These are phyloP conservation scores for Agelastica alni DNA, from an alignment of 2,888 invertebrate species.

Conservation along the genomic window DNA sequence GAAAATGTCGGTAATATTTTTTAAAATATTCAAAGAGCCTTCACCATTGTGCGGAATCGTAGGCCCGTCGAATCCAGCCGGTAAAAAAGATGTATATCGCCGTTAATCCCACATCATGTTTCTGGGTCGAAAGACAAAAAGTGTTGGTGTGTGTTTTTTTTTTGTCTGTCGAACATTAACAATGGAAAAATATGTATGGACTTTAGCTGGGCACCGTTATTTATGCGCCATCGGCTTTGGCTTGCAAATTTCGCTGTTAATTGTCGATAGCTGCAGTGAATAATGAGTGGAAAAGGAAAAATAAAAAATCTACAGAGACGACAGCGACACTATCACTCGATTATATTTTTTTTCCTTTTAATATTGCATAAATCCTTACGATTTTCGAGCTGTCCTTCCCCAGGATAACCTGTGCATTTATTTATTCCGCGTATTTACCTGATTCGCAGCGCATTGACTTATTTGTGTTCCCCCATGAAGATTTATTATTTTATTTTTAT, in stretches of 20 bases:
- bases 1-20: constrained; percentile 17
- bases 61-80: constrained; percentile 35
- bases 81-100: constrained; percentile 42
- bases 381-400: too few species aligned
- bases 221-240: constrained; percentile 35
- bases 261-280: constrained; percentile 28
- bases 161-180: constrained; percentile 36
- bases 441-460: too few species aligned
- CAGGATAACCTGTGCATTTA: too few species aligned
- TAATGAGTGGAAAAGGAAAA: constrained; percentile 20
- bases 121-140: constrained; percentile 40
- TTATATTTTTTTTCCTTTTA: too few species aligned
- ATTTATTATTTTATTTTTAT: too few species aligned
- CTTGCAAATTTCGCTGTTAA: constrained; percentile 36
- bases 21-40: constrained; percentile 21
- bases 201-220: constrained; percentile 33
- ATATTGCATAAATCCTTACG: too few species aligned
- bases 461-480: too few species aligned
- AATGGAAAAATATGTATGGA: constrained; percentile 37
- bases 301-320: too few species aligned
- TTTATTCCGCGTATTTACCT: too few species aligned
- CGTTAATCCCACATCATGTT: constrained; percentile 41
- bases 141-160: constrained; percentile 39
- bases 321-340: too few species aligned
- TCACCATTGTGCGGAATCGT: constrained; percentile 30